Percentiles rank a stretch among this genome's conserved stretches.
These are phyloP conservation scores for Geopemphigus sp. DNA, from an alignment of 1,140 invertebrate species.

Conservation along the genomic window DNA sequence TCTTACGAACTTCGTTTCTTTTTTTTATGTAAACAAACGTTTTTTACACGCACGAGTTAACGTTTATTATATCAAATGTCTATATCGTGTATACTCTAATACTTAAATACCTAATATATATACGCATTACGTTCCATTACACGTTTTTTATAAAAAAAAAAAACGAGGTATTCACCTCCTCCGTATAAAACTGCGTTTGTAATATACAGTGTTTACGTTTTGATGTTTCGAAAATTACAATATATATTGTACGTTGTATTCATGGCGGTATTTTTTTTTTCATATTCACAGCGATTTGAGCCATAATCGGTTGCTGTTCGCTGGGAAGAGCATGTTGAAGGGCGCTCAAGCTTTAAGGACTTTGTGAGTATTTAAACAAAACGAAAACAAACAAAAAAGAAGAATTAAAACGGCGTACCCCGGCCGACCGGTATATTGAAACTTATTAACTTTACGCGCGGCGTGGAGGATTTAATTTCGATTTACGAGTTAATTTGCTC, in stretches of 20 bases:
- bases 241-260: background rate
- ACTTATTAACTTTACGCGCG: slow-evolving; percentile 6
- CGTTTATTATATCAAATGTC: background rate
- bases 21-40: background rate
- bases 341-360: slow-evolving; percentile 78
- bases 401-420: no score
- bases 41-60: background rate
- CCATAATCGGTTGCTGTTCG: slow-evolving; percentile 83
- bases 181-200: no score
- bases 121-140: background rate
- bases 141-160: background rate
- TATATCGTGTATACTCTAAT: background rate
- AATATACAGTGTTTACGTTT: background rate
- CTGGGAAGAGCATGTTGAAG: slow-evolving; percentile 82
- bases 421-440: slow-evolving; percentile 17
- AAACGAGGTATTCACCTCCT: background rate
- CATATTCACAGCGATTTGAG: slow-evolving; percentile 80
- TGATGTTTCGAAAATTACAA: slow-evolving; percentile 2
- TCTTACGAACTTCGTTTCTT: background rate
- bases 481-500: slow-evolving; percentile 22
- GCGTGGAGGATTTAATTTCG: slow-evolving; percentile 19
- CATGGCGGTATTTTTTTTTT: background rate
- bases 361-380: slow-evolving; percentile 62
- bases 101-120: no score
- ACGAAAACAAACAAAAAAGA: background rate